Base-by-base conservation (phyloP, 2,888 invertebrate species). In the Eugnorisma glareosa region DNA sequence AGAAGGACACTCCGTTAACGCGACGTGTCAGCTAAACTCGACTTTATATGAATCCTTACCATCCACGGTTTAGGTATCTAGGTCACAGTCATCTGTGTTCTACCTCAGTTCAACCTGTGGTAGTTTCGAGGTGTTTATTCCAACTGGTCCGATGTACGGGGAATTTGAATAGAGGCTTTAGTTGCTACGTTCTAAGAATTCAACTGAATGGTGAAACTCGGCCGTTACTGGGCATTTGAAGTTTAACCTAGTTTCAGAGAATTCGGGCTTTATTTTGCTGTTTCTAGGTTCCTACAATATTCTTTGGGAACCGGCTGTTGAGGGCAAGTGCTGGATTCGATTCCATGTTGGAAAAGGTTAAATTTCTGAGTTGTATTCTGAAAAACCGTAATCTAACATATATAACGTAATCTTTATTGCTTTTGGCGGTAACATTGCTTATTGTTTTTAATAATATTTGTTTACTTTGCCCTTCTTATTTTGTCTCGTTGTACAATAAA, bases 1-100 rank as follows among this genome's bases (percentile, higher is more conserved):
- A 82, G 68, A 43, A 63, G 67, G 63, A 67, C 48, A 43, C 54
- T 61, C 66, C 54, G 75, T 69, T 67, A 69, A 28, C 69, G 15
- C 54, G 64, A 73, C 76, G 80, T 81, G 83, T 83, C 83, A 69
- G 79, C 75, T 79, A 59, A 75, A 63, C 66, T 37, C n/a, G 45
- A 72, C 68, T 66, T 79, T 70, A 79, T 68, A 73, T 64, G 79
- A 79, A 74, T 71, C 67, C 74, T 78, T n/a, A 28, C 11, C 59
- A n/a, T 59, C 24, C 11, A 72, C 43, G n/a, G 37, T 54, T 31
- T 24, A 54, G 48, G 31, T 28, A 71, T 63, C 28, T 54, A 70
- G 82, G 78, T 70, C 71, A 73, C 11, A 69, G 45, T 40, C 64
- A 68, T 61, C 21, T 79, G 31, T 70, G 73, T 78, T 37, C 13